Evolutionary conservation across 2,888 invertebrate species (phyloP).

Genomic region (Dysmachus trigonus): DNA sequence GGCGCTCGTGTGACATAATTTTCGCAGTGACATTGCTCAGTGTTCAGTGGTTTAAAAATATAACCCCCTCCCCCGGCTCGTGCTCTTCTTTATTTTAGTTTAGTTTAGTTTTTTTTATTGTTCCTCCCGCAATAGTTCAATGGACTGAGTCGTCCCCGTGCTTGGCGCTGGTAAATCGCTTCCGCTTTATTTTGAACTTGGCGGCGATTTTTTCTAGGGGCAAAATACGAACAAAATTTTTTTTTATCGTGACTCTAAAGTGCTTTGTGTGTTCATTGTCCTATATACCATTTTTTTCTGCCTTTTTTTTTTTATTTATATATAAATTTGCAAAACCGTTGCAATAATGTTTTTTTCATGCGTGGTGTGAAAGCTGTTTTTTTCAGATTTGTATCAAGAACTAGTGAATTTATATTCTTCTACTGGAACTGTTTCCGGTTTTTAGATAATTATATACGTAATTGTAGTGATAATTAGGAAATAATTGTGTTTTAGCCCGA

Average conservation of each 20-base stretch:
- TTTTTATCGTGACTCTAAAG: neutral
- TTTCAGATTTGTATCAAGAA: neutral
- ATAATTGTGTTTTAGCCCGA: neutral
- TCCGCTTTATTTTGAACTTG: neutral
- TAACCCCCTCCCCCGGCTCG: neutral
- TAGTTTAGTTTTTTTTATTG: neutral
- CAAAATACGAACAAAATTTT: neutral
- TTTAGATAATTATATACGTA: constrained; percentile 6
- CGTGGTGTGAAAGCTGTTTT: neutral
- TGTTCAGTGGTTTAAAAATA: neutral
- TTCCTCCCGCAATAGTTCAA: constrained; percentile 9
- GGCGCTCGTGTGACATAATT: constrained; percentile 20
- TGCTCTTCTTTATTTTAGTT: neutral
- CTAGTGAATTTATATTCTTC: constrained; percentile 3
- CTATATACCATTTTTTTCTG: neutral
- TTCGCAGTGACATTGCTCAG: constrained; percentile 13
- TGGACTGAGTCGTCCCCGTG: constrained; percentile 1
- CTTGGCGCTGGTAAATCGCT: neutral
- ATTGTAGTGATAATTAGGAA: neutral
- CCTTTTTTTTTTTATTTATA: neutral
- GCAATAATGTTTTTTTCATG: neutral
- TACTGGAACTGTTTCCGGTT: neutral
- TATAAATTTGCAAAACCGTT: neutral
- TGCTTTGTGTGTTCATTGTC: neutral
- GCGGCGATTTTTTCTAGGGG: neutral